Base-by-base conservation (phyloP, 2,797 vertebrate genomes). In the Syncerus caffer region DNA sequence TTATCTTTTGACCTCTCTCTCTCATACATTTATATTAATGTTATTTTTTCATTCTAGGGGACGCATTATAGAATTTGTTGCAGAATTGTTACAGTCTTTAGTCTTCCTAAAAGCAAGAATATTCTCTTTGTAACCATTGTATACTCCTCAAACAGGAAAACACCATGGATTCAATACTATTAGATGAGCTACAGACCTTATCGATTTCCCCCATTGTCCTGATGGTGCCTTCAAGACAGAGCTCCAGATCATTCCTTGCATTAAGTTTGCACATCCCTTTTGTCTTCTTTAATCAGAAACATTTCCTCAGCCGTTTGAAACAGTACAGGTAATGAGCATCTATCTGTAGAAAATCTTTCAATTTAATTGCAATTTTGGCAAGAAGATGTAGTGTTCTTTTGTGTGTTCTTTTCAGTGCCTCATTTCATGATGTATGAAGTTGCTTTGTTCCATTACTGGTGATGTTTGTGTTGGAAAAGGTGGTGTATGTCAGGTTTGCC, bases 141-240 rank as follows among this genome's bases (percentile, higher is more conserved):
- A 27, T 47, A 15, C 6, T 84, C 15, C 58, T 31, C 45, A 34
- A 57, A 57, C 47, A 79, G 78, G 14, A 95, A 15, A n/a, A 34
- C 19, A 10, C 25, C 4, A 4, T 17, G 64, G 25, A 64, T 3
- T 21, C 14, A 19, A 1, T 7, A 3, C 4, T 3, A 2, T 51
- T 11, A 38, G 51, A 45, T 85, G 9, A 38, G 16, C 19, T 60
- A 21, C 0, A 31, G 38, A 58, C 14, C 25, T 25, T 3, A 6
- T 4, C 12, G 0, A 42, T 80, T 60, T 88, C 23, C 29, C 34
- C 51, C n/a, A 0, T 15, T 25, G 7, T 71, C 50, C 16, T 6
- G 2, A 4, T 15, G 4, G 38, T 14, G 4, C 19, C n/a, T 87
- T 71, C 10, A 16, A 2, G 80, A n/a, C 11, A 42, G 53, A 21